These are phyloP conservation scores for Lordiphosa andalusiaca DNA, from an alignment of 2,888 invertebrate species.

Conservation along the genomic window DNA sequence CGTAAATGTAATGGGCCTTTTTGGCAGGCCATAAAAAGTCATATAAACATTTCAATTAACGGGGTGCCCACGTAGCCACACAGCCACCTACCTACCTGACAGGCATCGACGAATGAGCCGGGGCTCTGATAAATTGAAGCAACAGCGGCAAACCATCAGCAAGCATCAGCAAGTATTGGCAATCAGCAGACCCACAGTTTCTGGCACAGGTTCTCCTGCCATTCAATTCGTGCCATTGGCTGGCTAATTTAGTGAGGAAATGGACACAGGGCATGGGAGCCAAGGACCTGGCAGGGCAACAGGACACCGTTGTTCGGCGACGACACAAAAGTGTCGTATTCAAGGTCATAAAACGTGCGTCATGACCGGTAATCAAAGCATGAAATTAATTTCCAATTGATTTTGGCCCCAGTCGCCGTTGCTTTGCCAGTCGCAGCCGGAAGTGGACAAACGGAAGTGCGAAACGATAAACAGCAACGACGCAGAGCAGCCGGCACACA, in stretches of 20 bases:
- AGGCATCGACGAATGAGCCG: conserved; percentile 62
- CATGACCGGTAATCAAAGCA: conserved; percentile 76
- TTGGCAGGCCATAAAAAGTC: conserved; percentile 72
- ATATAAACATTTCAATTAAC: conserved; percentile 75
- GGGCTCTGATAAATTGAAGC: conserved; percentile 71
- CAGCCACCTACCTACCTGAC: conserved; percentile 49
- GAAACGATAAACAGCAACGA: conserved; percentile 67
- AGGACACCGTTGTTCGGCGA: conserved; percentile 30
- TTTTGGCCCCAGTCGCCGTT: conserved; percentile 61
- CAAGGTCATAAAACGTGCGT: conserved; percentile 75
- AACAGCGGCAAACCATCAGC: conserved; percentile 39
- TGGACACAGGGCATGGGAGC: conserved; percentile 48
- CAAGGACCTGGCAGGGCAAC: conserved; percentile 15
- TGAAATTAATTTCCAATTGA: conserved; percentile 74
- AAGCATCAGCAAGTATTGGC: conserved; percentile 28
- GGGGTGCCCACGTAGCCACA: conserved; percentile 55
- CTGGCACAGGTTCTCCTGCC: conserved; percentile 40
- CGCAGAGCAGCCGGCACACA: conserved; percentile 37
- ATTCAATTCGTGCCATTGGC: conserved; percentile 73
- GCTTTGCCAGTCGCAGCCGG: conserved; percentile 63
- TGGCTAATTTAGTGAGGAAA: conserved; percentile 74
- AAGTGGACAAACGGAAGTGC: conserved; percentile 75
- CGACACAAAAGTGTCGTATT: conserved; percentile 73
- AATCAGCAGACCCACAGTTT: no score
- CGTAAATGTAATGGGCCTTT: conserved; percentile 71